Evolutionary conservation across 2,113 vertebrate species (phyloP).

Genomic region (Seriola aureovittata): DNA sequence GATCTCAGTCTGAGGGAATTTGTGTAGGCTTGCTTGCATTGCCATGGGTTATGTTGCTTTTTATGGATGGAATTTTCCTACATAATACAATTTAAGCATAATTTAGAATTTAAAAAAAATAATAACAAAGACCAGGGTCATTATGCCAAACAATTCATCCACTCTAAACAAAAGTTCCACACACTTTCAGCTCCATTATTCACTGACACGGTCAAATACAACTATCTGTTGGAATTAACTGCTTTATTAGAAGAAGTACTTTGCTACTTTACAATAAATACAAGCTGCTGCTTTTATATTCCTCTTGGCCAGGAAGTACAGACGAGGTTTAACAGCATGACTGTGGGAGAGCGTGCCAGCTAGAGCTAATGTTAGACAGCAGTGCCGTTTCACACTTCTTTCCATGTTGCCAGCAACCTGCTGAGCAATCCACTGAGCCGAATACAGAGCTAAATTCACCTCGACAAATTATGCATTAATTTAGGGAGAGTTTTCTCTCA

Average conservation of each 20-base stretch:
- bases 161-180: not conserved
- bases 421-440: slow-evolving; percentile 49
- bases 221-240: not conserved
- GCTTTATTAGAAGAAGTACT: not conserved
- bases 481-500: slow-evolving; percentile 42
- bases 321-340: slow-evolving; percentile 38
- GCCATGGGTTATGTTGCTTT: not conserved
- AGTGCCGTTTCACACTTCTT: slow-evolving; percentile 38
- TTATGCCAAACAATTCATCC: not conserved
- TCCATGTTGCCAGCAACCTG: slow-evolving; percentile 53
- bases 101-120: not conserved
- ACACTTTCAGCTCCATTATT: not conserved
- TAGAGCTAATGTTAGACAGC: slow-evolving; percentile 55
- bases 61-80: not conserved
- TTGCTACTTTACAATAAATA: not conserved
- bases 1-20: not conserved
- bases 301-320: not conserved
- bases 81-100: not conserved
- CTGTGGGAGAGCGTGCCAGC: slow-evolving; percentile 53
- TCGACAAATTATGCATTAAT: slow-evolving; percentile 58
- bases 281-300: slow-evolving; percentile 2
- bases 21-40: not conserved
- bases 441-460: slow-evolving; percentile 53
- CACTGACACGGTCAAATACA: not conserved
- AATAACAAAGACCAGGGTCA: not conserved